phyloP scores from a whole-genome alignment of 2,888 invertebrate species.

The Stenodera caucasica region DNA sequence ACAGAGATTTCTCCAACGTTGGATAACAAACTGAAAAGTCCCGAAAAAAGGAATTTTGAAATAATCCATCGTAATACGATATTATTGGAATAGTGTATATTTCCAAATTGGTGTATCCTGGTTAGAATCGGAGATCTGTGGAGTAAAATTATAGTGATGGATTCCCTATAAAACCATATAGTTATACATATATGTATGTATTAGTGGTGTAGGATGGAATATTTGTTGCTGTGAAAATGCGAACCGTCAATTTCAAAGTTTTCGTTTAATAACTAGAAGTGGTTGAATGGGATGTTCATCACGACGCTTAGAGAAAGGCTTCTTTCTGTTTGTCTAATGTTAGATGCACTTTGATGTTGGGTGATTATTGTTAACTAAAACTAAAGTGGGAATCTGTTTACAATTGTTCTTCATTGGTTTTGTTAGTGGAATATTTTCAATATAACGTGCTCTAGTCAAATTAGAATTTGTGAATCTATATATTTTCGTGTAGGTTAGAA shows the following conservation, averaged over 20 bases:
- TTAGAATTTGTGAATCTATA: background rate
- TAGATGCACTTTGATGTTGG: slow-evolving; percentile 3
- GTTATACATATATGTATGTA: background rate
- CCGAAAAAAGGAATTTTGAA: background rate
- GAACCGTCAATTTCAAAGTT: slow-evolving; percentile 12
- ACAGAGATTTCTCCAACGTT: background rate
- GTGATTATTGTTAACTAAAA: slow-evolving; percentile 1
- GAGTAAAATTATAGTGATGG: slow-evolving; percentile 4
- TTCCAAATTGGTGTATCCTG: background rate
- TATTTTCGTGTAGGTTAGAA: slow-evolving; percentile 2
- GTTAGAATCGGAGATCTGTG: background rate
- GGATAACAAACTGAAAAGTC: too few species aligned
- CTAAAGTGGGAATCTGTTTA: slow-evolving; percentile 3
- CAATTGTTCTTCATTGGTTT: slow-evolving; percentile 7
- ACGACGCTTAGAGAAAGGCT: background rate
- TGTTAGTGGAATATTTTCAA: background rate
- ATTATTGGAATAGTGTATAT: slow-evolving; percentile 4
- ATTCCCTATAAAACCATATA: slow-evolving; percentile 3
- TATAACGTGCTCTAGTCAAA: background rate
- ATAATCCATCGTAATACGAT: slow-evolving; percentile 2
- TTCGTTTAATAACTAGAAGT: slow-evolving; percentile 11
- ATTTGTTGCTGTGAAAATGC: slow-evolving; percentile 5
- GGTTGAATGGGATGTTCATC: slow-evolving; percentile 5
- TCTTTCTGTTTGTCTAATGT: slow-evolving; percentile 19
- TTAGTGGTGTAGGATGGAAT: background rate